A percentile compares a stretch with the other conserved stretches of the same genome.
These are phyloP conservation scores for Cynocephalus volans DNA, from an alignment of 2,113 vertebrate genomes.

Conservation along the genomic window DNA sequence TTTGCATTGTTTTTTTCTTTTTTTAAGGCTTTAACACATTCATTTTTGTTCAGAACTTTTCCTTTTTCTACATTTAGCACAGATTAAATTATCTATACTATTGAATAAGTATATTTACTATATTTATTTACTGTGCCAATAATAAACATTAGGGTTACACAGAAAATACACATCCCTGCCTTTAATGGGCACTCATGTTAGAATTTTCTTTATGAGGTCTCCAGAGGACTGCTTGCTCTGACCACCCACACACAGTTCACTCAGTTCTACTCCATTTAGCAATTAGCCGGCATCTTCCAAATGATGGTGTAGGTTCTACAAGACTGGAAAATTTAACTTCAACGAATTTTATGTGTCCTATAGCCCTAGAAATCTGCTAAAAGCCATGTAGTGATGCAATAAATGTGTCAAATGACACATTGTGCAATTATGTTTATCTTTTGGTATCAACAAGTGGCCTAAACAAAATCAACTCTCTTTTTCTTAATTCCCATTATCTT, in stretches of 20 bases:
- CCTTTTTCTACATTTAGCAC: background rate
- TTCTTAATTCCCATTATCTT: conserved; percentile 6
- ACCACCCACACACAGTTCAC: background rate
- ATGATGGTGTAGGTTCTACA: background rate
- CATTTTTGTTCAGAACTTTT: background rate
- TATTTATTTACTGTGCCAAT: background rate
- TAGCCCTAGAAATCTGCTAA: background rate
- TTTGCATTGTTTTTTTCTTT: conserved; percentile 27
- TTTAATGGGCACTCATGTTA: background rate
- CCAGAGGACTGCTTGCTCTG: background rate
- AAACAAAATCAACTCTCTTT: background rate
- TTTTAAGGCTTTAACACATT: background rate
- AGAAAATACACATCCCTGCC: background rate
- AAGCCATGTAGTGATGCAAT: background rate
- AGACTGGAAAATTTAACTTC: background rate
- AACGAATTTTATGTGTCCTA: background rate
- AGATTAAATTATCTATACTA: background rate
- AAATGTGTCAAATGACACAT: background rate
- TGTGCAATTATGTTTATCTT: background rate
- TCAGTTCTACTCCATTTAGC: background rate
- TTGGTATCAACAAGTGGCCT: background rate
- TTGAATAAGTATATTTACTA: background rate
- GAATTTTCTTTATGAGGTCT: background rate
- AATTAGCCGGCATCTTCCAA: conserved; percentile 9
- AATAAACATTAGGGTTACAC: background rate